Percentiles rank a stretch among this genome's conserved stretches.
phyloP scores from a whole-genome alignment of 2,888 invertebrate species.

The Philopedon plagiatum region DNA sequence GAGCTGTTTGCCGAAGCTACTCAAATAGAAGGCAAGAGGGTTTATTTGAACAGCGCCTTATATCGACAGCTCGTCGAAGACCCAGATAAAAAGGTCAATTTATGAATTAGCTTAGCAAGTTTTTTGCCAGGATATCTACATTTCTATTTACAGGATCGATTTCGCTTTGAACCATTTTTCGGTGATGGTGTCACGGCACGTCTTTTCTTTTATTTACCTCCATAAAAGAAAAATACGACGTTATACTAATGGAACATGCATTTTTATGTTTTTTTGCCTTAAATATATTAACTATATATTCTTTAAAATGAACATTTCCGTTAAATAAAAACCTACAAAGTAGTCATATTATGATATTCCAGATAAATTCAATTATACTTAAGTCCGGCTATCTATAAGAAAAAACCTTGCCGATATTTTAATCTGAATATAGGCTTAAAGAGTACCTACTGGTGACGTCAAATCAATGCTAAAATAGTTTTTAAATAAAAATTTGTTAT shows the following conservation, averaged over 20 bases:
- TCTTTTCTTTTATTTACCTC: background rate
- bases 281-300: too few relatives aligned
- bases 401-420: too few relatives aligned
- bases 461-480: too few relatives aligned
- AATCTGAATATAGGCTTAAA: too few relatives aligned
- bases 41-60: conserved; percentile 18
- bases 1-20: conserved; percentile 31
- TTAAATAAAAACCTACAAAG: too few relatives aligned
- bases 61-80: conserved; percentile 10
- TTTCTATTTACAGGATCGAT: conserved; percentile 5
- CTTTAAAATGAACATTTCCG: too few relatives aligned
- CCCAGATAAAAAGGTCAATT: conserved; percentile 17
- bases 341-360: too few relatives aligned
- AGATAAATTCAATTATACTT: too few relatives aligned
- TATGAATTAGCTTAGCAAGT: conserved; percentile 16
- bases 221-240: background rate
- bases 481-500: too few relatives aligned
- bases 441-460: too few relatives aligned
- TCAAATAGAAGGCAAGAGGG: conserved; percentile 28
- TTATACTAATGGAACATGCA: background rate
- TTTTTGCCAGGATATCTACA: background rate
- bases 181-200: background rate
- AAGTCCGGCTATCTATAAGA: too few relatives aligned
- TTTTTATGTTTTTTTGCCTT: background rate
- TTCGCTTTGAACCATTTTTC: background rate